Base-by-base conservation (phyloP, 2,113 vertebrate genomes). In the Calidris pugnax region DNA sequence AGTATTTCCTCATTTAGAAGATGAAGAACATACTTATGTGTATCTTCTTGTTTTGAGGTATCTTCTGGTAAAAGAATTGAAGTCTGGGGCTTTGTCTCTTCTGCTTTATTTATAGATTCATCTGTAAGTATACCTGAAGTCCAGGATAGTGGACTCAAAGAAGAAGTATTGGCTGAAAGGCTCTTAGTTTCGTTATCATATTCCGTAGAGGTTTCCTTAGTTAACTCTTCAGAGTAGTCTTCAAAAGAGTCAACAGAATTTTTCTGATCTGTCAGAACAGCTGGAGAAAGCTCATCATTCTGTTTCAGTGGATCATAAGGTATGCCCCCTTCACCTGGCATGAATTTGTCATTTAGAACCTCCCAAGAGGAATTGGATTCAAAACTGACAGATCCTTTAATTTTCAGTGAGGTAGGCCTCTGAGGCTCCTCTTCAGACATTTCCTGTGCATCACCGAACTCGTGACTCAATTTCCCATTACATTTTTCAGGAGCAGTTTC, bases 321-420 rank as follows among this genome's bases (percentile, higher is more conserved):
- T 21, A 95, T 9, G 12, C 15, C 53, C 7, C 17, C 85, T 90
- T 97, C 93, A 63, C 77, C 78, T 87, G n/a, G 7, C 14, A 78
- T 35, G 15, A 94, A 62, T 72, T 96, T 97, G 30, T 96, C 97
- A 71, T 91, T 96, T 41, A 96, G 93, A 80, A 89, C 88, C 4
- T 97, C 96, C 91, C 85, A 93, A 81, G 67, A 96, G 13, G 83
- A 73, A 76, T 4, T 96, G 3, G 97, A 83, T 83, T 98, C 97
- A 37, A 97, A 96, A 91, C 96, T 97, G 86, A 97, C 92, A 4
- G 94, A 97, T 66, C 97, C 98, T 95, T 89, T 96, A 86, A 96
- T 67, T 22, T 97, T 95, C 92, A 98, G 79, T 14, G 97, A 97
- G 76, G 57, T 97, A n/a, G 97, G 93, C 90, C 97, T 97, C 63